Evolutionary conservation across 2,888 invertebrate species (phyloP).

Genomic region (Drosophila helvetica): DNA sequence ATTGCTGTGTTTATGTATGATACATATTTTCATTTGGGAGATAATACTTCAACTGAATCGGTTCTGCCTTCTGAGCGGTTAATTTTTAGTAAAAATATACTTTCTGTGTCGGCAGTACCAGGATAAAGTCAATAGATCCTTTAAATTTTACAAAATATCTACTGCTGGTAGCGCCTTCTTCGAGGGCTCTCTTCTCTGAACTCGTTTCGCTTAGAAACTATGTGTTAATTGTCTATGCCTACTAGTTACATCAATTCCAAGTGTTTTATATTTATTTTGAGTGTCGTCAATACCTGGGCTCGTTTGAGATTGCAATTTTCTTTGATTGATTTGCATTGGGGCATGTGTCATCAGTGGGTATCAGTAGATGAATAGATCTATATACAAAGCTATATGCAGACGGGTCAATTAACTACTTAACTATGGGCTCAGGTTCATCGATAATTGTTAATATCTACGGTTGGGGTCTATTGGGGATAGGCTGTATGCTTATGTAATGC

Average conservation of each 20-base stretch:
- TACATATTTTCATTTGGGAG: conserved; percentile 6
- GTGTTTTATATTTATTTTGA: conserved; percentile 24
- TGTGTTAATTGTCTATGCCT: conserved; percentile 15
- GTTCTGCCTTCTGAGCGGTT: conserved; percentile 8
- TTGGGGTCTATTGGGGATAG: conserved; percentile 5
- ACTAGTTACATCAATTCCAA: conserved; percentile 48
- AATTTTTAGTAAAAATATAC: conserved; percentile 23
- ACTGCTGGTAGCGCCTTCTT: neutral
- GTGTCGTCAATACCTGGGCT: conserved; percentile 28
- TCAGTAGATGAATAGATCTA: conserved; percentile 16
- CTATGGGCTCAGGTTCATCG: conserved; percentile 31
- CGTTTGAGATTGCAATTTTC: conserved; percentile 25
- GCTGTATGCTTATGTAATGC: conserved; percentile 35
- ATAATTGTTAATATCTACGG: conserved; percentile 23
- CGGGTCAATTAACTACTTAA: conserved; percentile 39
- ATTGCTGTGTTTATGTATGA: conserved; percentile 29
- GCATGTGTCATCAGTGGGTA: conserved; percentile 14
- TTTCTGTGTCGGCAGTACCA: conserved; percentile 2
- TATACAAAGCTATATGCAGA: conserved; percentile 57
- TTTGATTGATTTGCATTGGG: conserved; percentile 39
- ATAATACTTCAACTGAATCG: conserved; percentile 5
- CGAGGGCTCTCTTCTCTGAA: conserved; percentile 24
- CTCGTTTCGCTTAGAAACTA: conserved; percentile 17
- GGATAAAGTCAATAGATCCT: neutral
- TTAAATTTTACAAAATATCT: conserved; percentile 21